Percentiles rank a stretch among this genome's conserved stretches.
Conservation (phyloP, 2,797 vertebrate genomes). For the Cyprinella venusta region DNA sequence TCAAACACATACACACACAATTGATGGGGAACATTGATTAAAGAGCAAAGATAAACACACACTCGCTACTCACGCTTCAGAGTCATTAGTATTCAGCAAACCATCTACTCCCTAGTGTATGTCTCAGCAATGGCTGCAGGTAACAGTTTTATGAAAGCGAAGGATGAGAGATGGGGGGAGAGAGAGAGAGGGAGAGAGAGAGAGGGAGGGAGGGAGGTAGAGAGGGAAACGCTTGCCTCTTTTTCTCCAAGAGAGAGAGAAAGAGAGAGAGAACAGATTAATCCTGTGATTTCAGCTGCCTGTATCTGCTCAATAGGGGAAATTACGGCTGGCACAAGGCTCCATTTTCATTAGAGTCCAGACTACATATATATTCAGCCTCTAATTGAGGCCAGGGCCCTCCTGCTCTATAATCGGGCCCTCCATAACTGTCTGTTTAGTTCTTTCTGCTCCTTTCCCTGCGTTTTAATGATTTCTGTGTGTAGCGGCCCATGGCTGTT, state of each 20-base stretch:
- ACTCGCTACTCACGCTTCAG: slow-evolving; percentile 3
- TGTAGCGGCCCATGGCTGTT: slow-evolving; percentile 54
- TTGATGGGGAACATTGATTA: slow-evolving; percentile 37
- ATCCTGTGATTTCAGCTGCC: slow-evolving; percentile 71
- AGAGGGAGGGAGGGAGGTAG: slow-evolving; percentile 26
- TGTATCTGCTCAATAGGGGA: slow-evolving; percentile 38
- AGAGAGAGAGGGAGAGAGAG: slow-evolving; percentile 31
- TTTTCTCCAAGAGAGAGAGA: slow-evolving; percentile 64
- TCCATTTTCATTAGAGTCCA: slow-evolving; percentile 77
- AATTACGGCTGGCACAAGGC: slow-evolving; percentile 70
- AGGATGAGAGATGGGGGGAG: slow-evolving; percentile 22
- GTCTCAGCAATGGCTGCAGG: slow-evolving; percentile 50
- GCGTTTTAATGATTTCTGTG: slow-evolving; percentile 53
- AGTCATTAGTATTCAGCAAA: slow-evolving; percentile 46
- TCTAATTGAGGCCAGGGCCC: slow-evolving; percentile 79
- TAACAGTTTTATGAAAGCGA: slow-evolving; percentile 46
- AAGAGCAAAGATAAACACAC: slow-evolving; percentile 46
- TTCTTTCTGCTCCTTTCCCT: slow-evolving; percentile 36
- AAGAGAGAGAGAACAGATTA: slow-evolving; percentile 78
- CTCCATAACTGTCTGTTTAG: slow-evolving; percentile 79
- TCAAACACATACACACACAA: neutral
- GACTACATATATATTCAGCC: slow-evolving; percentile 76
- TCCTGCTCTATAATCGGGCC: slow-evolving; percentile 77
- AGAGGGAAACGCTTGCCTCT: slow-evolving; percentile 64
- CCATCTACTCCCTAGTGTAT: slow-evolving; percentile 34